Evolutionary conservation across 2,888 invertebrate species (phyloP).

Genomic region (Acanthoscelides obtectus): DNA sequence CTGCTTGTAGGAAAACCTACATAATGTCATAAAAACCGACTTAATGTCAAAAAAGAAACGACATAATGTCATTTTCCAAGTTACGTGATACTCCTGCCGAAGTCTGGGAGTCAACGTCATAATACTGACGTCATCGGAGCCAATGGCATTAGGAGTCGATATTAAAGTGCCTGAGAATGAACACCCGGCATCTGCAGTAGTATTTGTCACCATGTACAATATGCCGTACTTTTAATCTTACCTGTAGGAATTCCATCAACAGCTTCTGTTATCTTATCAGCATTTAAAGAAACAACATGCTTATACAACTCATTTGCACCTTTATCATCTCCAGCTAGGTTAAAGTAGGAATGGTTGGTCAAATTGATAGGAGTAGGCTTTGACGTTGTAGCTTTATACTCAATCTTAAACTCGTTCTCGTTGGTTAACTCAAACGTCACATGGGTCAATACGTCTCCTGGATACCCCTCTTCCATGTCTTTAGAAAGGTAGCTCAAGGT

Average conservation of each 20-base stretch:
- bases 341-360: slow-evolving; percentile 87
- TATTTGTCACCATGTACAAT: too few relatives aligned
- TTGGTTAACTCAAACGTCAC: slow-evolving; percentile 67
- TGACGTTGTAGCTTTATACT: slow-evolving; percentile 70
- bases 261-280: slow-evolving; percentile 69
- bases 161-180: too few relatives aligned
- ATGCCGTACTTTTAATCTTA: slow-evolving; percentile 22
- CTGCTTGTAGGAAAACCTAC: too few relatives aligned
- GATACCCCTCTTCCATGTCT: slow-evolving; percentile 83
- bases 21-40: too few relatives aligned
- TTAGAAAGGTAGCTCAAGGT: slow-evolving; percentile 70
- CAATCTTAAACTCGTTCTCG: slow-evolving; percentile 69
- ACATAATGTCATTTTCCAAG: too few relatives aligned
- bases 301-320: slow-evolving; percentile 62
- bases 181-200: too few relatives aligned
- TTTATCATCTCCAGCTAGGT: slow-evolving; percentile 81
- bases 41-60: too few relatives aligned
- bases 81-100: too few relatives aligned
- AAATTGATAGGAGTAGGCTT: slow-evolving; percentile 81
- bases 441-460: slow-evolving; percentile 71
- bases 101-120: too few relatives aligned
- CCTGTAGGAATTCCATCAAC: slow-evolving; percentile 70
- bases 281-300: slow-evolving; percentile 68
- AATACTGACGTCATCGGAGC: too few relatives aligned
- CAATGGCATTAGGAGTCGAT: too few relatives aligned